phyloP scores from a whole-genome alignment of 2,888 invertebrate species.

The Allolobophora icterica region DNA sequence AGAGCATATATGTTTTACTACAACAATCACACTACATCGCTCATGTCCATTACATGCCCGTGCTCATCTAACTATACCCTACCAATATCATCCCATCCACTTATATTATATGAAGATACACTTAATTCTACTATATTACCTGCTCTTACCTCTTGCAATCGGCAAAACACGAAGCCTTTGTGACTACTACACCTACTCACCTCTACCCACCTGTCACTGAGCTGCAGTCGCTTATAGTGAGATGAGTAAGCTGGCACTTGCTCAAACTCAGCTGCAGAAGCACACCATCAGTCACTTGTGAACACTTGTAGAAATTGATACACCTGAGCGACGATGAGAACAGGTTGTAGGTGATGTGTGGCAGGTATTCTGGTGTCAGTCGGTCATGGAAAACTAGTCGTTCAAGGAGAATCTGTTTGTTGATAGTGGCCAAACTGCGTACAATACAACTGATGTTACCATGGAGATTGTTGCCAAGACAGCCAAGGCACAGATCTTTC shows the following conservation, averaged over 20 bases:
- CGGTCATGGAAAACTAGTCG: constrained; percentile 56
- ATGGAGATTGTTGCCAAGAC: constrained; percentile 53
- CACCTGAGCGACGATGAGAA: constrained; percentile 51
- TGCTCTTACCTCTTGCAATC: not conserved
- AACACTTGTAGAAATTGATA: constrained; percentile 56
- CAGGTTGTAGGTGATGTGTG: constrained; percentile 52
- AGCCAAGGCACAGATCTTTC: constrained; percentile 55
- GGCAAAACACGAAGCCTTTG: not conserved
- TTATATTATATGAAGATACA: not conserved
- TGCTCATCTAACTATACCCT: not conserved
- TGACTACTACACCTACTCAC: not conserved
- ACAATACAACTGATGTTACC: constrained; percentile 51
- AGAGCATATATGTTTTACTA: too few relatives aligned
- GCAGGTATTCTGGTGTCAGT: constrained; percentile 51
- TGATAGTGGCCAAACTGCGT: constrained; percentile 53
- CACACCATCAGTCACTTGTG: constrained; percentile 54
- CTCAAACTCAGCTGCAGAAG: constrained; percentile 50
- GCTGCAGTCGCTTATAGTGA: constrained; percentile 53
- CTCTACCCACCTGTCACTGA: constrained; percentile 55
- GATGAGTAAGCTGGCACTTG: constrained; percentile 52
- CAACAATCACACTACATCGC: not conserved
- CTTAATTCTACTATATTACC: not conserved
- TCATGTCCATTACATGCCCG: not conserved
- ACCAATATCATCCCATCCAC: not conserved
- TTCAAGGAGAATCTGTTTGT: constrained; percentile 57